Evolutionary conservation across 2,113 vertebrate genomes (phyloP), one percentile per base, ranked within the genome.

Genomic region (Catharus minimus): DNA sequence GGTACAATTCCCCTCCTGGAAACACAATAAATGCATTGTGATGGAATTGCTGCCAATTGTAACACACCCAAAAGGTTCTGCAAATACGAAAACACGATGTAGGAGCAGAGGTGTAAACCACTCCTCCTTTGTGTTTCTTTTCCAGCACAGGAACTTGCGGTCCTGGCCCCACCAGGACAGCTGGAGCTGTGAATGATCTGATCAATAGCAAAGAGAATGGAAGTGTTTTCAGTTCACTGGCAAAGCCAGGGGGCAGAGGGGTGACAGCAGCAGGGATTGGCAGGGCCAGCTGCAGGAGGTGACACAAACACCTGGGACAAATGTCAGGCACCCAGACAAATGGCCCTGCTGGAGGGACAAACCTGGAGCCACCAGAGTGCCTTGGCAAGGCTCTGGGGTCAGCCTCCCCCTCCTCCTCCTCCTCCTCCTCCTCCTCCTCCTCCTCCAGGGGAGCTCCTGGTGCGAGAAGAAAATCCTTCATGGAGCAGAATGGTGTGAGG

Each of bases 271-370:
- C 77, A 81, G 80, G 8, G 80, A 91, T 88, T 95, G 32, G 87
- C 65, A 60, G 38, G 57, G 82, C 74, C 41, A 47, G 77, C 89
- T 57, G 53, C 1, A 64, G 84, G 5, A 44, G 72, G 87, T 91
- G 82, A 78, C 78, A 89, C 75, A 32, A 58, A 64, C 43, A 10
- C 4, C 0, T 3, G 65, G 86, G 82, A 93, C 69, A 82, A 93
- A 72, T 78, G 92, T 89, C 92, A 91, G 84, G 43, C 81, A 76
- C 27, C 14, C 83, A 72, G 84, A 33, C 50, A 94, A 93, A 90
- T 68, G 76, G 60, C 43, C 18, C 65, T 5, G n/a, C 80, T 44
- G 57, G 22, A 56, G 62, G 12, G 61, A 62, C 41, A 82, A 60
- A 32, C 0, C 65, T 5, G 13, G 47, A 74, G 68, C 19, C 68